Evolutionary conservation across 2,113 vertebrate genomes (phyloP).

Genomic region (Phodopus roborovskii): DNA sequence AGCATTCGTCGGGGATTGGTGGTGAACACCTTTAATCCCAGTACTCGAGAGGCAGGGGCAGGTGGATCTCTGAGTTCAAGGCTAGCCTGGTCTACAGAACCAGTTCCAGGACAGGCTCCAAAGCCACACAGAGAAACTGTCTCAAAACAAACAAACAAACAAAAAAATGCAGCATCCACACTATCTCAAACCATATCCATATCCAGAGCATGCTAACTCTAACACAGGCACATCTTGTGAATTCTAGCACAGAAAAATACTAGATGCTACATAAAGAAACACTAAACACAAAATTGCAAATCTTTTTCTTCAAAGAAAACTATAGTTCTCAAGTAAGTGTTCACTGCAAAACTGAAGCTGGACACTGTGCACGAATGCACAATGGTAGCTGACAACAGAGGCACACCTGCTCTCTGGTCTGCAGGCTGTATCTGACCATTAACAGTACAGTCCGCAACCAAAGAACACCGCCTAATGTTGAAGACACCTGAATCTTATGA

Average conservation of each 20-base stretch:
- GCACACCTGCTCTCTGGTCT: neutral
- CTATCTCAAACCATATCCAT: slow-evolving; percentile 17
- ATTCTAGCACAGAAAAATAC: slow-evolving; percentile 27
- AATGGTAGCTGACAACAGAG: slow-evolving; percentile 34
- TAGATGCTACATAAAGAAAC: slow-evolving; percentile 22
- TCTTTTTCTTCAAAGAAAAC: slow-evolving; percentile 57
- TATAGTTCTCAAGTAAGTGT: slow-evolving; percentile 49
- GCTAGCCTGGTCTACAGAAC: no score
- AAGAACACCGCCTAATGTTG: neutral
- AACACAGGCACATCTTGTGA: slow-evolving; percentile 48
- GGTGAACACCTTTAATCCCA: no score
- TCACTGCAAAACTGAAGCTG: slow-evolving; percentile 31
- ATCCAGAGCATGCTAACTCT: slow-evolving; percentile 27
- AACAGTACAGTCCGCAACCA: neutral
- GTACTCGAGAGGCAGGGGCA: no score
- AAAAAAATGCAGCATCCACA: neutral
- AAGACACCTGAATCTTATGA: neutral
- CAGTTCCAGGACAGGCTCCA: no score
- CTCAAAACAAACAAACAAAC: no score
- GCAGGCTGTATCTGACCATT: no score
- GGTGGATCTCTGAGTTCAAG: no score
- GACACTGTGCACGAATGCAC: neutral
- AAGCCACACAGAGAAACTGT: no score
- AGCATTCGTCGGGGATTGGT: neutral
- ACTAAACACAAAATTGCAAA: slow-evolving; percentile 28